Percentiles rank a stretch among this genome's conserved stretches.
Evolutionary conservation across 2,888 invertebrate genomes (phyloP).

Genomic region (Linnaemya tessellans): DNA sequence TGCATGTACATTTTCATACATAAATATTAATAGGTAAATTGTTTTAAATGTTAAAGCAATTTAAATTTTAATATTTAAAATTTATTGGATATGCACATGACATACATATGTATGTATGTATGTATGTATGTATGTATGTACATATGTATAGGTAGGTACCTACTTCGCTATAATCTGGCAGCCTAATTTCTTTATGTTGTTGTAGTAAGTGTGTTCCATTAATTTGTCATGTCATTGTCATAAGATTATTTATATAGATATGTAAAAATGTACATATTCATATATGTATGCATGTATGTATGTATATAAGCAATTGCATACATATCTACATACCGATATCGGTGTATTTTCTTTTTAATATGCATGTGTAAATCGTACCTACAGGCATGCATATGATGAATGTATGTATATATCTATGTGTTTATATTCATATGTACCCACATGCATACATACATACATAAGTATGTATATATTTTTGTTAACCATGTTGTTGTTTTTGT

Average conservation of each 20-base stretch:
- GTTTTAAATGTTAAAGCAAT: no score
- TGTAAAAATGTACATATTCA: slow-evolving; percentile 33
- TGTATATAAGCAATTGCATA: slow-evolving; percentile 22
- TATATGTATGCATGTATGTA: slow-evolving; percentile 27
- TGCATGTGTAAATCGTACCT: slow-evolving; percentile 33
- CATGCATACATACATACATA: no score
- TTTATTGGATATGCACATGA: no score
- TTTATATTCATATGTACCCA: no score
- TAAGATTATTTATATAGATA: slow-evolving; percentile 7
- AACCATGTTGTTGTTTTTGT: slow-evolving; percentile 43
- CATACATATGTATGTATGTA: not conserved
- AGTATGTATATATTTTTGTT: slow-evolving; percentile 11
- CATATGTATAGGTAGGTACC: not conserved
- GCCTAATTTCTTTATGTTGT: slow-evolving; percentile 58
- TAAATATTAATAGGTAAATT: no score
- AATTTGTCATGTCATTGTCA: slow-evolving; percentile 66
- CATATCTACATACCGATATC: slow-evolving; percentile 11
- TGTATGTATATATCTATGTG: no score
- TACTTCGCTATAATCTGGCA: slow-evolving; percentile 55
- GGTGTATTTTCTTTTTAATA: slow-evolving; percentile 44
- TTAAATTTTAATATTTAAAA: no score
- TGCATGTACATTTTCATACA: no score
- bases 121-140: not conserved
- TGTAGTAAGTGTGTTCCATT: slow-evolving; percentile 63
- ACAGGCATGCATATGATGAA: no score